phyloP scores from a whole-genome alignment of 2,888 invertebrate genomes.

The Nesidiocoris tenuis region DNA sequence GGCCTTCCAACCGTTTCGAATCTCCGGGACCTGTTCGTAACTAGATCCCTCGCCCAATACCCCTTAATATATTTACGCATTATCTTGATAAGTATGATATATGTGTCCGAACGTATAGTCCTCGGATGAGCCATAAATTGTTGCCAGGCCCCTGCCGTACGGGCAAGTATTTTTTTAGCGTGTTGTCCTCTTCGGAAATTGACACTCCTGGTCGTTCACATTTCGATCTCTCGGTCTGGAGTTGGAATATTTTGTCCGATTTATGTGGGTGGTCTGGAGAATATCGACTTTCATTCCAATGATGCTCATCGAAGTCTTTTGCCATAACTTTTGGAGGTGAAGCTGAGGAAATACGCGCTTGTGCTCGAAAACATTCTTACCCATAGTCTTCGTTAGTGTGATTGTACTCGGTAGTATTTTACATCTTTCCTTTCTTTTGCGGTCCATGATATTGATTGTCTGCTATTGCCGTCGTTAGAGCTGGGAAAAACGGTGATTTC shows the following conservation, averaged over 20 bases:
- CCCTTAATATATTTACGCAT: conserved; percentile 40
- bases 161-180: background rate
- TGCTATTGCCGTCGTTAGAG: too few relatives aligned
- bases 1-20: conserved; percentile 15
- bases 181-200: background rate
- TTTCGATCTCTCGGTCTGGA: background rate
- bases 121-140: conserved; percentile 34
- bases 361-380: too few relatives aligned
- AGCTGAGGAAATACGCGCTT: too few relatives aligned
- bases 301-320: too few relatives aligned
- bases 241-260: background rate
- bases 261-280: background rate
- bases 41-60: conserved; percentile 35
- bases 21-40: conserved; percentile 14
- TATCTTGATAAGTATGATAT: conserved; percentile 44
- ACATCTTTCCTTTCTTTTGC: too few relatives aligned
- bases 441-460: too few relatives aligned
- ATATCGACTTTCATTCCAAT: too few relatives aligned
- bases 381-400: too few relatives aligned
- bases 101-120: conserved; percentile 19
- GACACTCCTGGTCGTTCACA: background rate
- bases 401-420: too few relatives aligned
- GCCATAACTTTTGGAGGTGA: too few relatives aligned
- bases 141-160: conserved; percentile 2
- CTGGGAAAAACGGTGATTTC: too few relatives aligned